Percentiles rank a stretch among this genome's conserved stretches.
Evolutionary conservation across 2,888 invertebrate genomes (phyloP).

Genomic region (Scaptomyza caliginosa): DNA sequence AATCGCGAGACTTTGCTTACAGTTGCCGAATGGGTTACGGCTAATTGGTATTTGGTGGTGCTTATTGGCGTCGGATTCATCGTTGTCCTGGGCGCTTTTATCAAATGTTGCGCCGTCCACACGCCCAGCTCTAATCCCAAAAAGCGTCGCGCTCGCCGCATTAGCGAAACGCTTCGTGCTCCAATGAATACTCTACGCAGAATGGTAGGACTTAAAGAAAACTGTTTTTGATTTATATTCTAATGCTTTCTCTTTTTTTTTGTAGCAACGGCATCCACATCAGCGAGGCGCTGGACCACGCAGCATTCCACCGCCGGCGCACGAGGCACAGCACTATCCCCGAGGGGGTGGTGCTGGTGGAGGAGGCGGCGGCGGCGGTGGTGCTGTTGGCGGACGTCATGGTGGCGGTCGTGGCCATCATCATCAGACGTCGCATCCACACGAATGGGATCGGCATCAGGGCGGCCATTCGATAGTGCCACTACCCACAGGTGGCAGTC

Average conservation of each 20-base stretch:
- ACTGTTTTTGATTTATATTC: too few species aligned
- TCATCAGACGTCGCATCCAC: constrained; percentile 75
- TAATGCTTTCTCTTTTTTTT: not conserved
- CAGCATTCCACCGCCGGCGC: constrained; percentile 85
- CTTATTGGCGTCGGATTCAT: constrained; percentile 95
- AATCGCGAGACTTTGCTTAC: constrained; percentile 94
- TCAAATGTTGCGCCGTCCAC: constrained; percentile 99
- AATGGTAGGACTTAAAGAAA: constrained; percentile 87
- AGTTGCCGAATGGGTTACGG: constrained; percentile 96
- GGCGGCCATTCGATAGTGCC: constrained; percentile 81
- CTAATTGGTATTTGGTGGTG: constrained; percentile 97
- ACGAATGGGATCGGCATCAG: constrained; percentile 83
- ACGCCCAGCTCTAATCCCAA: constrained; percentile 99
- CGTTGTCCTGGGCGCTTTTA: constrained; percentile 98
- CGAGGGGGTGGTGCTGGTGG: constrained; percentile 55
- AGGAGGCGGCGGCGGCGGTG: constrained; percentile 36
- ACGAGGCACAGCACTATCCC: constrained; percentile 82
- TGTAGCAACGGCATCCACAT: constrained; percentile 84
- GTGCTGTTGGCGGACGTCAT: constrained; percentile 41
- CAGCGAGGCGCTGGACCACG: constrained; percentile 82
- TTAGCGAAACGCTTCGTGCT: constrained; percentile 95
- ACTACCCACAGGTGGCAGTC: constrained; percentile 76
- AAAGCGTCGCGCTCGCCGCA: constrained; percentile 95
- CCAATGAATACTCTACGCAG: constrained; percentile 96
- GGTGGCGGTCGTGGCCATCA: constrained; percentile 60